These are phyloP conservation scores for Drosophila eugracilis DNA, from an alignment of 1,140 invertebrate genomes.

Conservation along the genomic window DNA sequence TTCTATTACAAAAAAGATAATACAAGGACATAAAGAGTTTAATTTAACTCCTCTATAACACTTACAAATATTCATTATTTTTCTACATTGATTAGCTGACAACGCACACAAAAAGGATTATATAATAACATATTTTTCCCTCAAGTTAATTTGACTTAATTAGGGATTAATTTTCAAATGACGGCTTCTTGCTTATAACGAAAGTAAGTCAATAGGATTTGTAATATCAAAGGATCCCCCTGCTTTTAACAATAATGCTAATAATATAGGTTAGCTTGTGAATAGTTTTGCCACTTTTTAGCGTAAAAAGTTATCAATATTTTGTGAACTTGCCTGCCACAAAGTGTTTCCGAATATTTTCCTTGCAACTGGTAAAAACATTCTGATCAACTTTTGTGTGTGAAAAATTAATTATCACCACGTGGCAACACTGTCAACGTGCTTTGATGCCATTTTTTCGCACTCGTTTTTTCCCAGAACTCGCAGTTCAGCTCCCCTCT, in stretches of 20 bases:
- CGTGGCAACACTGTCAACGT: conserved; percentile 71
- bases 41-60: too few relatives aligned
- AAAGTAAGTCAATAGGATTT: too few relatives aligned
- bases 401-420: conserved; percentile 71
- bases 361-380: conserved; percentile 1
- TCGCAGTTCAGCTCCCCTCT: conserved; percentile 41
- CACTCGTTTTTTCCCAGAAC: conserved; percentile 41
- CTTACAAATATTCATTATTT: too few relatives aligned
- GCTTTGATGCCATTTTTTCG: conserved; percentile 60
- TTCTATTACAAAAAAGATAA: not conserved
- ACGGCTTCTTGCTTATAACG: too few relatives aligned
- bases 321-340: not conserved
- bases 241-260: too few relatives aligned
- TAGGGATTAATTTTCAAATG: too few relatives aligned
- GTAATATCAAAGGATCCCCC: too few relatives aligned
- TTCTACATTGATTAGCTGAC: too few relatives aligned
- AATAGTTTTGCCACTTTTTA: not conserved
- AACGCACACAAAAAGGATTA: too few relatives aligned
- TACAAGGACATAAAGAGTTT: too few relatives aligned
- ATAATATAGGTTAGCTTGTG: not conserved
- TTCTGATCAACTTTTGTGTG: conserved; percentile 50
- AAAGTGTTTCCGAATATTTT: not conserved
- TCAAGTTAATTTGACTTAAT: too few relatives aligned
- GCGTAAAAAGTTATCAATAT: not conserved
- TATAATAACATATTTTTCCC: too few relatives aligned